Percentiles rank a stretch among this genome's conserved stretches.
phyloP scores from a whole-genome alignment of 2,888 invertebrate species.

The Thecocarcelia acutangulata region DNA sequence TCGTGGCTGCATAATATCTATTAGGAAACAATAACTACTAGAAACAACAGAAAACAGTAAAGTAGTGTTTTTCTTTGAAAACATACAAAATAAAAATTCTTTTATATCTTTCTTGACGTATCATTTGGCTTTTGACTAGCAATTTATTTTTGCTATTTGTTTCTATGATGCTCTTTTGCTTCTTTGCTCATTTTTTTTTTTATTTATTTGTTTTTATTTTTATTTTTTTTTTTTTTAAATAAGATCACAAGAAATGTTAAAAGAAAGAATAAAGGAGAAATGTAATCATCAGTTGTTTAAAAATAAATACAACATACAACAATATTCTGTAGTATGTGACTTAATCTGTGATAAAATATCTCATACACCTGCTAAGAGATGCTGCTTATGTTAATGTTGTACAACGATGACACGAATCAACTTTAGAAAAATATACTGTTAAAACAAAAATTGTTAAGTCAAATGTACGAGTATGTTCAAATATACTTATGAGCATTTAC shows the following conservation, averaged over 20 bases:
- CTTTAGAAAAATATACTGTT: conserved; percentile 53
- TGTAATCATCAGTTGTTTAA: conserved; percentile 55
- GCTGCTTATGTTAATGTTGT: conserved; percentile 60
- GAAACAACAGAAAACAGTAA: conserved; percentile 12
- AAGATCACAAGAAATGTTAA: conserved; percentile 50
- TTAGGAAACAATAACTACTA: conserved; percentile 37
- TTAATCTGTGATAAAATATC: conserved; percentile 69
- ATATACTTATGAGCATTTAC: too few species aligned
- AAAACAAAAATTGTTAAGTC: conserved; percentile 12
- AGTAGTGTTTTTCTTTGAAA: conserved; percentile 22
- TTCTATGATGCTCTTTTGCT: conserved; percentile 13
- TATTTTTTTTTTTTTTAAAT: conserved; percentile 10
- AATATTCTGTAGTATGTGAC: conserved; percentile 57
- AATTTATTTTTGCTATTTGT: conserved; percentile 36
- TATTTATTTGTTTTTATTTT: neutral
- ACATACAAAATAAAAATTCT: conserved; percentile 22
- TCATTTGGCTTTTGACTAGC: conserved; percentile 46
- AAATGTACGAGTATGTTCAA: neutral
- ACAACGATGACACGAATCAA: conserved; percentile 68
- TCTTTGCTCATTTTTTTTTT: neutral
- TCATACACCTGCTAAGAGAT: conserved; percentile 67
- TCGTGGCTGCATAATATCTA: conserved; percentile 18
- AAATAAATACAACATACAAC: conserved; percentile 55
- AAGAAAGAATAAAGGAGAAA: conserved; percentile 25
- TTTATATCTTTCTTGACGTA: conserved; percentile 41